A percentile compares a stretch with the other conserved stretches of the same genome.
Conservation (phyloP, 2,797 vertebrate species). For the Molossus molossus region DNA sequence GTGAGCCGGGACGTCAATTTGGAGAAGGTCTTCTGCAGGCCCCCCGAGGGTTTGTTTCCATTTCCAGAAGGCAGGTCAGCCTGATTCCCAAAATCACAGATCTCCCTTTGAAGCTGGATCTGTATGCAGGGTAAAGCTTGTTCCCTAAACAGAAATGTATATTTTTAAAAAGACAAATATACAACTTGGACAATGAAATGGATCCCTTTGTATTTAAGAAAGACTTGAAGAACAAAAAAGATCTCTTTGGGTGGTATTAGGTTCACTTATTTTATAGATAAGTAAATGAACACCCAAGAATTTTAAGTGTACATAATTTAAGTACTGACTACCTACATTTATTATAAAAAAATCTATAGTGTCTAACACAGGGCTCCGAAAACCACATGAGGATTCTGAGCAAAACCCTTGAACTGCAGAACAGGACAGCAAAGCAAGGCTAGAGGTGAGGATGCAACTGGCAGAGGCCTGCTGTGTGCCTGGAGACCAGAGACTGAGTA, state of each 20-base stretch:
- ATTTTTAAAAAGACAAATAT: neutral
- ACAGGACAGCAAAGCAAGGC: neutral
- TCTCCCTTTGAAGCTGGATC: constrained; percentile 97
- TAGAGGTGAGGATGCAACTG: neutral
- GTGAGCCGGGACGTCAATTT: constrained; percentile 99
- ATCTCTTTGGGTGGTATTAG: neutral
- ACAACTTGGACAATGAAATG: constrained; percentile 45
- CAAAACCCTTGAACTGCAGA: neutral
- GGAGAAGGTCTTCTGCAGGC: constrained; percentile 98
- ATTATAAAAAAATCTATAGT: neutral
- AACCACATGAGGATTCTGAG: neutral
- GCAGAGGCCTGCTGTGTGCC: neutral
- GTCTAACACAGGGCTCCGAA: neutral
- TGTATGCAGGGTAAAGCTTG: constrained; percentile 98
- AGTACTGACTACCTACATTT: constrained; percentile 1
- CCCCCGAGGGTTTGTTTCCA: constrained; percentile 95
- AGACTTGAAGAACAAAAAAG: constrained; percentile 33
- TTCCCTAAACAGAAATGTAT: constrained; percentile 91
- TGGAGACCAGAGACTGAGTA: neutral
- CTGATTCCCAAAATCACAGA: constrained; percentile 93
- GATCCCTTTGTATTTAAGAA: neutral
- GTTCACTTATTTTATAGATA: constrained; percentile 30
- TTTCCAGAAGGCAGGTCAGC: constrained; percentile 94
- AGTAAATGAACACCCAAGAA: neutral
- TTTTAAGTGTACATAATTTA: neutral